Conservation (phyloP, 2,113 vertebrate genomes). For the Campylomormyrus tamandua region DNA sequence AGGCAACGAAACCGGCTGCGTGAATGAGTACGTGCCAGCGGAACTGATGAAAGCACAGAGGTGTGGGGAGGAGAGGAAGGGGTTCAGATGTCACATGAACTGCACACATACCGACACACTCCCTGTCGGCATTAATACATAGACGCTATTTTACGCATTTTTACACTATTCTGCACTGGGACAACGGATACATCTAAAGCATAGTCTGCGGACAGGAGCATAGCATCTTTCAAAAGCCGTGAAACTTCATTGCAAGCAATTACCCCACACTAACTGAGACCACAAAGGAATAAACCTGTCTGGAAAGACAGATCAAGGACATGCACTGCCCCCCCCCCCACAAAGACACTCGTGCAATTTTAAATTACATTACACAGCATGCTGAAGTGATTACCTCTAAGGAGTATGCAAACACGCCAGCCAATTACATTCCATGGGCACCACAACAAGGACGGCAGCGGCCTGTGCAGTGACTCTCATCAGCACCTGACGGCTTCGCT, state of each 20-base stretch:
- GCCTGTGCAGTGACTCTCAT: not conserved
- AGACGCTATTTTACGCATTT: not conserved
- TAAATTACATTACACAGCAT: constrained; percentile 29
- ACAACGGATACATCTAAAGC: not conserved
- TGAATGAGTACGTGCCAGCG: not conserved
- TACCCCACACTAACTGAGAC: not conserved
- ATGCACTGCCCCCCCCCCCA: not conserved
- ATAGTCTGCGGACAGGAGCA: not conserved
- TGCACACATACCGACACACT: not conserved
- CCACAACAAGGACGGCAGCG: not conserved
- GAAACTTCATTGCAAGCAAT: not conserved
- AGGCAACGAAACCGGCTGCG: not conserved
- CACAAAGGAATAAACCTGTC: constrained; percentile 9
- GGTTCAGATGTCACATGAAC: not conserved
- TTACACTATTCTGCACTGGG: not conserved
- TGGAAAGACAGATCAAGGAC: not conserved
- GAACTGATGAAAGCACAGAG: not conserved
- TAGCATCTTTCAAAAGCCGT: not conserved
- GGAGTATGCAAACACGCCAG: constrained; percentile 36
- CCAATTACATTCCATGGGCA: not conserved
- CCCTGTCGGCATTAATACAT: not conserved
- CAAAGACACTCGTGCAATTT: constrained; percentile 6
- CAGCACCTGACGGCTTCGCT: not conserved
- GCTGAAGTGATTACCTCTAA: constrained; percentile 32
- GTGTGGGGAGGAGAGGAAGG: not conserved